Percentiles rank a stretch among this genome's conserved stretches.
These are phyloP conservation scores for Notocelia uddmanniana DNA, from an alignment of 2,888 invertebrate genomes.

Conservation along the genomic window DNA sequence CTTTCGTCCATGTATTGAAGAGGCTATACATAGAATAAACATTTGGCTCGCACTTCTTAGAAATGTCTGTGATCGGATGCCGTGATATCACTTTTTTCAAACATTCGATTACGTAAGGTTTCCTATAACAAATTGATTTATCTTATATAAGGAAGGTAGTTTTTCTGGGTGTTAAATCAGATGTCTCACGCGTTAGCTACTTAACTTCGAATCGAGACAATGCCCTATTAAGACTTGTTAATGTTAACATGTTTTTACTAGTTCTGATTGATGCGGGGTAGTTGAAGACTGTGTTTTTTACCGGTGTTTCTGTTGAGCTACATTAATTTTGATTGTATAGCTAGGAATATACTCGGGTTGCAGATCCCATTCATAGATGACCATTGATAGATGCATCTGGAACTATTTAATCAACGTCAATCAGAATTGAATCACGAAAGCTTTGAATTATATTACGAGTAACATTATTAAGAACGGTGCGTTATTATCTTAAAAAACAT, in stretches of 20 bases:
- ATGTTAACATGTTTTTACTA: conserved; percentile 46
- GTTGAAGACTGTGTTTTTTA: conserved; percentile 9
- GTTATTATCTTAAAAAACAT: conserved; percentile 13
- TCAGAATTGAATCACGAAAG: neutral
- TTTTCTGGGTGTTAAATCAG: conserved; percentile 51
- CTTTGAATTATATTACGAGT: neutral
- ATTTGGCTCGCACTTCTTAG: conserved; percentile 57
- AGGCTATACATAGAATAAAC: conserved; percentile 30
- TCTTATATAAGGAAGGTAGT: conserved; percentile 54
- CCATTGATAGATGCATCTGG: conserved; percentile 7
- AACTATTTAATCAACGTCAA: conserved; percentile 7
- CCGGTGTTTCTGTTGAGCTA: neutral
- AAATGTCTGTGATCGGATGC: conserved; percentile 63
- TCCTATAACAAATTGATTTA: conserved; percentile 53
- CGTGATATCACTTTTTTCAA: conserved; percentile 62
- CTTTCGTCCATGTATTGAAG: conserved; percentile 3
- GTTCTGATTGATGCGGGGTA: conserved; percentile 39
- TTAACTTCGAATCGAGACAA: conserved; percentile 51
- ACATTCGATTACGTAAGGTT: conserved; percentile 54
- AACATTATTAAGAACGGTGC: too few relatives aligned
- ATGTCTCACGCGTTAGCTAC: conserved; percentile 46
- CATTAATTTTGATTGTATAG: conserved; percentile 3
- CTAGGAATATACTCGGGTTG: neutral
- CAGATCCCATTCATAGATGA: conserved; percentile 17
- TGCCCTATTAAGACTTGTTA: conserved; percentile 52